Evolutionary conservation across 2,113 vertebrate species (phyloP).

Genomic region (Arizona elegans): DNA sequence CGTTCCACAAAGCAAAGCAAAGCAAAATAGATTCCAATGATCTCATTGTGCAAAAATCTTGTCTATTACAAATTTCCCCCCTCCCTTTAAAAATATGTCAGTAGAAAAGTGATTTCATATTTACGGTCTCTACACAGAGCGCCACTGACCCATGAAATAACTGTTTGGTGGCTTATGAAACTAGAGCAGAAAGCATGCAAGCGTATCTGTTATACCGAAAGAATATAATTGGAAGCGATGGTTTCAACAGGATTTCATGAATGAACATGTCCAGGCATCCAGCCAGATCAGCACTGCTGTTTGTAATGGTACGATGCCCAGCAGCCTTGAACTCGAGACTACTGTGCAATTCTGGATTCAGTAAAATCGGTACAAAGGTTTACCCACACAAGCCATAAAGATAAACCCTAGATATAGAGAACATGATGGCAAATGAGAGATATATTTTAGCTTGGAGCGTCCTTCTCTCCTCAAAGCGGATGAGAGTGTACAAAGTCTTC

Average conservation of each 20-base stretch:
- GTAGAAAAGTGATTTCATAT: neutral
- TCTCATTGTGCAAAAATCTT: neutral
- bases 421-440: neutral
- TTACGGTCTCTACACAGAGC: neutral
- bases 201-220: conserved; percentile 35
- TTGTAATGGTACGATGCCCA: conserved; percentile 51
- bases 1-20: neutral
- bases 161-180: neutral
- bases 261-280: conserved; percentile 54
- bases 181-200: neutral
- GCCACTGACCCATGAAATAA: neutral
- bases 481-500: neutral
- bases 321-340: conserved; percentile 36
- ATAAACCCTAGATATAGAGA: neutral
- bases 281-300: conserved; percentile 56
- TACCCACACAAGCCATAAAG: conserved; percentile 4
- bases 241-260: conserved; percentile 54
- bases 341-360: conserved; percentile 35
- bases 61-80: neutral
- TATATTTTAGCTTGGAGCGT: neutral
- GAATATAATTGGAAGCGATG: conserved; percentile 42
- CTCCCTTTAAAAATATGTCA: neutral
- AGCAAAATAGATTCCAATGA: neutral
- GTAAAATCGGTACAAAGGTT: conserved; percentile 32
- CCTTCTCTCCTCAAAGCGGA: neutral